Conservation (phyloP, 2,888 invertebrate species). For the Caradrina kadenii region DNA sequence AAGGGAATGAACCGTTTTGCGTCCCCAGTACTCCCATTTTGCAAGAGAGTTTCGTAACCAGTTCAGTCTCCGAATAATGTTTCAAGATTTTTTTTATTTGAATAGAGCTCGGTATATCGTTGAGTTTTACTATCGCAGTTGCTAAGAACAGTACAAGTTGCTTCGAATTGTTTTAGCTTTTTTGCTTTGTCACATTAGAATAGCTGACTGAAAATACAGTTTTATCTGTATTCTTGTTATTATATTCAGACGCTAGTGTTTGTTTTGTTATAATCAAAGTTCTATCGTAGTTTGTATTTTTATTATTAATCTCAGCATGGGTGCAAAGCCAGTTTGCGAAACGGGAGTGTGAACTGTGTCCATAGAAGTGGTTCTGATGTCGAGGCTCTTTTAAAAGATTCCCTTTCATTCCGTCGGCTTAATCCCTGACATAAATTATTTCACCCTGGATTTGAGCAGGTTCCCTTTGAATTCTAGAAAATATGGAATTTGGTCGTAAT, state of each 20-base stretch:
- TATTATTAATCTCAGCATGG: constrained; percentile 8
- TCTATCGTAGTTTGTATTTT: constrained; percentile 6
- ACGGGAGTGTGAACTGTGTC: constrained; percentile 42
- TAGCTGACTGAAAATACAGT: constrained; percentile 45
- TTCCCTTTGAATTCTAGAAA: constrained; percentile 65
- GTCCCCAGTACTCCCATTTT: constrained; percentile 72
- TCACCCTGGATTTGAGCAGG: constrained; percentile 48
- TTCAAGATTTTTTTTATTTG: constrained; percentile 63
- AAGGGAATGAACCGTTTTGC: constrained; percentile 80
- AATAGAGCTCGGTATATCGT: constrained; percentile 52
- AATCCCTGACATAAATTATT: constrained; percentile 75
- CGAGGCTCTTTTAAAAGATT: constrained; percentile 68
- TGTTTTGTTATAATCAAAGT: constrained; percentile 11
- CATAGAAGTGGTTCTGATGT: constrained; percentile 66
- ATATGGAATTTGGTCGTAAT: constrained; percentile 58
- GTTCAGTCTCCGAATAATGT: constrained; percentile 66
- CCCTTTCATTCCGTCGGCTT: constrained; percentile 71
- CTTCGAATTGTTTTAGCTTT: constrained; percentile 39
- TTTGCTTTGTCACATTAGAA: constrained; percentile 44
- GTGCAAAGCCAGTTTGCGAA: constrained; percentile 34
- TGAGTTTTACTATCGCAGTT: constrained; percentile 54
- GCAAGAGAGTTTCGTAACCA: constrained; percentile 71
- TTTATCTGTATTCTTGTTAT: constrained; percentile 45
- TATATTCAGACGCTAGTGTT: constrained; percentile 30
- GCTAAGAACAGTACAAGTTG: constrained; percentile 54